Conservation (phyloP, 2,888 invertebrate species). For the Archaeoteleia sp. region DNA sequence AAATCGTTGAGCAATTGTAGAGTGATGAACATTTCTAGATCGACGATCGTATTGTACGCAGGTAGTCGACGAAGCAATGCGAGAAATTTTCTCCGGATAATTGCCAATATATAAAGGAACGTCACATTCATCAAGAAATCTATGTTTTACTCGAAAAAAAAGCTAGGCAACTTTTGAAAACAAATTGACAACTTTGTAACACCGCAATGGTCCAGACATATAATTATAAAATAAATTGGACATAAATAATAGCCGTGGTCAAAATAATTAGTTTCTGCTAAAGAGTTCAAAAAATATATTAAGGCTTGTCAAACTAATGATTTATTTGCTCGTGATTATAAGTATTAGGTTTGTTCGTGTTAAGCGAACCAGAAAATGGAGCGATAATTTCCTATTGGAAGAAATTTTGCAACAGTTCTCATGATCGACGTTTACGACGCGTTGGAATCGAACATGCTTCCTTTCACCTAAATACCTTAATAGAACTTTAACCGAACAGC, state of each 20-base stretch:
- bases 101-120: slow-evolving; percentile 8
- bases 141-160: not conserved
- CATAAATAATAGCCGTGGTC: no score
- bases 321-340: slow-evolving; percentile 35
- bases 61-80: slow-evolving; percentile 5
- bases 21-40: slow-evolving; percentile 10
- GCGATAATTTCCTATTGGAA: slow-evolving; percentile 21
- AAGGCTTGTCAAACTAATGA: slow-evolving; percentile 13
- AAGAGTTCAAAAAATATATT: slow-evolving; percentile 3
- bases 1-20: slow-evolving; percentile 5
- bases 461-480: slow-evolving; percentile 37
- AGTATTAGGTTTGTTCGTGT: slow-evolving; percentile 36
- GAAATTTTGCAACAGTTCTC: slow-evolving; percentile 24
- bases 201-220: no score
- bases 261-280: no score
- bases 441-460: slow-evolving; percentile 18
- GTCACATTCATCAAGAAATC: not conserved
- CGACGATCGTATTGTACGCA: not conserved
- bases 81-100: slow-evolving; percentile 1
- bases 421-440: slow-evolving; percentile 11
- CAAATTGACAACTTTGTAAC: no score
- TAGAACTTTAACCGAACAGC: slow-evolving; percentile 26
- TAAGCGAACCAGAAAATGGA: slow-evolving; percentile 31
- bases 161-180: not conserved
- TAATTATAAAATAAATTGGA: no score